Evolutionary conservation across 2,888 invertebrate genomes (phyloP).

Genomic region (Caenorhabditis virilis): DNA sequence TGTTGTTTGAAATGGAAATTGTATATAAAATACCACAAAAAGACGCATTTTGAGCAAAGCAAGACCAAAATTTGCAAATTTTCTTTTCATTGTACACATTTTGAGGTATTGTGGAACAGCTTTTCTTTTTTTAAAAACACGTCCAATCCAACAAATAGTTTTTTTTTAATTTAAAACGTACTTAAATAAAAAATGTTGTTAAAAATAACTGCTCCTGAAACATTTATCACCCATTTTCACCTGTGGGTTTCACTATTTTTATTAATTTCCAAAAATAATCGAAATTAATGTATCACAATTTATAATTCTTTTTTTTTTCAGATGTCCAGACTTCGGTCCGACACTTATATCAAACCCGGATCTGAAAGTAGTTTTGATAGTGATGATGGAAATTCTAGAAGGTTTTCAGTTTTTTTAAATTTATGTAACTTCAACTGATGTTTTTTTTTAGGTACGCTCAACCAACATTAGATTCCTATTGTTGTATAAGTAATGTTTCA

Average conservation of each 20-base stretch:
- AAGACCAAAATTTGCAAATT: too few species aligned
- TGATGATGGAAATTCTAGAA: constrained; percentile 26
- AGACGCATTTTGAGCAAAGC: too few species aligned
- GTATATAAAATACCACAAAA: too few species aligned
- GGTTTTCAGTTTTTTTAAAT: too few species aligned
- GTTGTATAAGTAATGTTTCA: constrained; percentile 23
- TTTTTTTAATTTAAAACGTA: too few species aligned
- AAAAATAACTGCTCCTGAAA: too few species aligned
- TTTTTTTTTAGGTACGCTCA: constrained; percentile 7
- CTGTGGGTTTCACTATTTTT: not conserved
- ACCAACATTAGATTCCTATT: constrained; percentile 22
- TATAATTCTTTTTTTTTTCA: constrained; percentile 11
- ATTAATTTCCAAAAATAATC: not conserved
- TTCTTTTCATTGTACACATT: not conserved
- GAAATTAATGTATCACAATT: not conserved
- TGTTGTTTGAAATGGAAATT: too few species aligned
- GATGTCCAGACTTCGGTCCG: constrained; percentile 40
- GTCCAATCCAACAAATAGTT: too few species aligned
- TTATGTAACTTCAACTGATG: too few species aligned
- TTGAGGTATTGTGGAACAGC: not conserved
- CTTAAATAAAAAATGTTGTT: too few species aligned
- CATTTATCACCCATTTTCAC: too few species aligned
- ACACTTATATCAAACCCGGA: constrained; percentile 41
- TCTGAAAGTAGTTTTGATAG: constrained; percentile 45
- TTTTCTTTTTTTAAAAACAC: not conserved